Base-by-base conservation (phyloP, 1,140 invertebrate species). In the Mya arenaria region DNA sequence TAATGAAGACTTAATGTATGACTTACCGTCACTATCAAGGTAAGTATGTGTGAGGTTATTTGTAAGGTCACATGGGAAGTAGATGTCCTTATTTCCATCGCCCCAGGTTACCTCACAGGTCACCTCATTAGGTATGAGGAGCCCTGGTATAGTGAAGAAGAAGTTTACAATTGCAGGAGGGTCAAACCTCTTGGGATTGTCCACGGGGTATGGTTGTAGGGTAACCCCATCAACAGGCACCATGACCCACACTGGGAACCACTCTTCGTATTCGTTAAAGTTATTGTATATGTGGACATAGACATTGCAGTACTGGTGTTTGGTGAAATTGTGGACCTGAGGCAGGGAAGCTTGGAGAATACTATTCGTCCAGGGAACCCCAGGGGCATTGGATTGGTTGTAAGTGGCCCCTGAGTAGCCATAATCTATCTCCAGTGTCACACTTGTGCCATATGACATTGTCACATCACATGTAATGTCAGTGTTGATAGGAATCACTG, bases 391-490 rank as follows among this genome's bases (percentile, higher is more conserved):
- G 0, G 32, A 0, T 0, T 34, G 19, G 4, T 10, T n/a, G 1
- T 6, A 28, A 28, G 17, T 30, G 32, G 28, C 25, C 13, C 1
- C 34, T 6, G 56, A 37, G 30, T 78, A 60, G 6, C 36, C 63
- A 25, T 34, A 68, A 4, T 78, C 62, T 25, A 78, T 58, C 13
- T 17, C 3, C 52, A 78, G 52, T 1, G 0, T 36, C 15, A 65
- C 63, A 17, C 75, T 68, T 13, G 75, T 78, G n/a, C 75, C 75
- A 25, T 19, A 19, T 19, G n/a, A 17, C 62, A 78, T 78, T 23
- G 48, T 52, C 1, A 78, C 44, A 1, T 34, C 36, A 68, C 62
- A 66, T 0, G 23, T 8, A 1, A 68, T 48, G 13, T 28, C 63
- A n/a, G 28, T 37, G 52, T 55, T 39, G n/a, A 78, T 5, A 8